phyloP scores from a whole-genome alignment of 2,888 invertebrate species.

The Latrodectus elegans region DNA sequence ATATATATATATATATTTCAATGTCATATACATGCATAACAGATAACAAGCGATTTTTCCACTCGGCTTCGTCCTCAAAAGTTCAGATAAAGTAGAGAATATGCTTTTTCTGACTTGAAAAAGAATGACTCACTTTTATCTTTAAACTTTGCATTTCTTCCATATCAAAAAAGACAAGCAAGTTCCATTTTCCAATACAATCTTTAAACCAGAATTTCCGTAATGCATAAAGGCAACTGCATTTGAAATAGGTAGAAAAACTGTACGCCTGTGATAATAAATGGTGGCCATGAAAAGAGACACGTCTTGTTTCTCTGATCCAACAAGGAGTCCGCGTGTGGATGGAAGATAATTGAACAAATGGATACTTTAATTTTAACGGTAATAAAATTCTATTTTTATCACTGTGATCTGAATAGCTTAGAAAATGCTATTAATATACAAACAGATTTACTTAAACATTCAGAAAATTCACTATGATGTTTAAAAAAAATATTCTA shows the following conservation, averaged over 20 bases:
- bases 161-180: conserved; percentile 10
- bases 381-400: too few relatives aligned
- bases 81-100: not conserved
- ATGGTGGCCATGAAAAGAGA: conserved; percentile 12
- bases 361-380: too few relatives aligned
- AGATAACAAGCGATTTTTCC: not conserved
- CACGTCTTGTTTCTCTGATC: not conserved
- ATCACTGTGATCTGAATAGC: too few relatives aligned
- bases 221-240: conserved; percentile 33
- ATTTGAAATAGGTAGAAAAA: conserved; percentile 6
- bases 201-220: conserved; percentile 40
- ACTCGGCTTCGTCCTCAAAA: not conserved
- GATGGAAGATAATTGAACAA: too few relatives aligned
- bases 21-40: not conserved
- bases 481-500: too few relatives aligned
- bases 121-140: conserved; percentile 47
- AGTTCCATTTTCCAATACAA: conserved; percentile 20
- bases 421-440: too few relatives aligned
- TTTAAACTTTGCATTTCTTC: conserved; percentile 54
- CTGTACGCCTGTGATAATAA: not conserved
- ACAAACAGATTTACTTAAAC: too few relatives aligned
- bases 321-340: too few relatives aligned
- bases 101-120: not conserved
- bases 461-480: too few relatives aligned
- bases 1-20: not conserved